Conservation (phyloP, 1,140 invertebrate genomes). For the Radopholus similis region DNA sequence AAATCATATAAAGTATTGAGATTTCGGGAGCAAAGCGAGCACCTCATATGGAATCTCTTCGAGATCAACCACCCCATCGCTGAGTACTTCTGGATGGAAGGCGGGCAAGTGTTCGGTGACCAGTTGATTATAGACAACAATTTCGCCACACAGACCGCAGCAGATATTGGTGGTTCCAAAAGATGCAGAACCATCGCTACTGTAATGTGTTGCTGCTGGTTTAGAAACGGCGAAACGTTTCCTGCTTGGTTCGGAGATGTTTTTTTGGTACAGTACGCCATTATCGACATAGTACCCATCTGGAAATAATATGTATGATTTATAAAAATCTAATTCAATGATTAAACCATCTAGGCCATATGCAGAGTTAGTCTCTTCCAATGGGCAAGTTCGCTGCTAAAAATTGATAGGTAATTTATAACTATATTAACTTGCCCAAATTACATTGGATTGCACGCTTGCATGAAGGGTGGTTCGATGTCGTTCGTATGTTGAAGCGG, state of each 20-base stretch:
- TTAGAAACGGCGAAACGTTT: neutral
- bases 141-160: conserved; percentile 57
- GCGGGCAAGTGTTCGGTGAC: conserved; percentile 53
- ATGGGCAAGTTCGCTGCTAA: too few relatives aligned
- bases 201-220: neutral
- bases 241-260: too few relatives aligned
- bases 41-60: conserved; percentile 59
- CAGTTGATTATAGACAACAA: conserved; percentile 51
- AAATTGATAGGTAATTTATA: too few relatives aligned
- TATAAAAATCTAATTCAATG: too few relatives aligned
- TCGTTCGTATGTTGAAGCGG: too few relatives aligned
- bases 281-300: conserved; percentile 28
- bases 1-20: conserved; percentile 2
- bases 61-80: conserved; percentile 39
- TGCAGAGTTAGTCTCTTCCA: too few relatives aligned
- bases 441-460: too few relatives aligned
- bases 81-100: conserved; percentile 52
- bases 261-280: conserved; percentile 21
- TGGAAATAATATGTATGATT: too few relatives aligned
- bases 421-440: too few relatives aligned
- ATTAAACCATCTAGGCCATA: too few relatives aligned
- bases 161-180: conserved; percentile 50
- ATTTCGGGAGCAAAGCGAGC: conserved; percentile 21
- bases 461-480: too few relatives aligned
- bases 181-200: conserved; percentile 11